phyloP scores from a whole-genome alignment of 2,113 vertebrate genomes.

The Clinocottus analis region DNA sequence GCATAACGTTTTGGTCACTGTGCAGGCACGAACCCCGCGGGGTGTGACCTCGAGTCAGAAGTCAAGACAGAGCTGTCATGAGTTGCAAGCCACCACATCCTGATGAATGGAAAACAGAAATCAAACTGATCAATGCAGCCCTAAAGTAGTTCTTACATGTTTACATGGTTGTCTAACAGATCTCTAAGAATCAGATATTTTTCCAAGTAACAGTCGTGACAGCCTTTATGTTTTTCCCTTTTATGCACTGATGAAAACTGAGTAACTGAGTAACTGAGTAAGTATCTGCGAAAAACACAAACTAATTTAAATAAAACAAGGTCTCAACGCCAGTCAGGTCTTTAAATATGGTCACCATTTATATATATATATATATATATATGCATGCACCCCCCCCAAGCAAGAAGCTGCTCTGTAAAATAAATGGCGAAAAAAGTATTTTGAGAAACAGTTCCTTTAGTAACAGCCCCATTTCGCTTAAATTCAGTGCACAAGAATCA shows the following conservation, averaged over 20 bases:
- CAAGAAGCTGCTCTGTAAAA: background rate
- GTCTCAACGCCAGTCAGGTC: background rate
- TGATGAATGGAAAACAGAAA: background rate
- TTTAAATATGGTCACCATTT: background rate
- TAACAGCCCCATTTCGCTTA: background rate
- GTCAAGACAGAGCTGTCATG: constrained; percentile 31
- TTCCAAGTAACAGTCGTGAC: background rate
- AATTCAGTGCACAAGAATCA: background rate
- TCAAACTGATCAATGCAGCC: constrained; percentile 15
- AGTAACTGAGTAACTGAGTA: no score
- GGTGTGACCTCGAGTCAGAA: constrained; percentile 53
- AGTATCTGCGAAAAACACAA: background rate
- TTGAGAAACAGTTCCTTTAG: background rate
- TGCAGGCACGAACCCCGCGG: constrained; percentile 44
- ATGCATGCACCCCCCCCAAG: background rate
- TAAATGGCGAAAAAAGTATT: no score
- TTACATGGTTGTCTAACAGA: background rate
- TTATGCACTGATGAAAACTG: background rate
- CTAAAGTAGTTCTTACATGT: background rate
- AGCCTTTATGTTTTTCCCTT: background rate
- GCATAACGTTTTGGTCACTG: constrained; percentile 68
- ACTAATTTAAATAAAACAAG: background rate
- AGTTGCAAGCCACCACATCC: constrained; percentile 13
- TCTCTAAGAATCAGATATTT: background rate
- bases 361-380: background rate